Base-by-base conservation (phyloP, 2,797 vertebrate genomes). In the Ceryle rudis region DNA sequence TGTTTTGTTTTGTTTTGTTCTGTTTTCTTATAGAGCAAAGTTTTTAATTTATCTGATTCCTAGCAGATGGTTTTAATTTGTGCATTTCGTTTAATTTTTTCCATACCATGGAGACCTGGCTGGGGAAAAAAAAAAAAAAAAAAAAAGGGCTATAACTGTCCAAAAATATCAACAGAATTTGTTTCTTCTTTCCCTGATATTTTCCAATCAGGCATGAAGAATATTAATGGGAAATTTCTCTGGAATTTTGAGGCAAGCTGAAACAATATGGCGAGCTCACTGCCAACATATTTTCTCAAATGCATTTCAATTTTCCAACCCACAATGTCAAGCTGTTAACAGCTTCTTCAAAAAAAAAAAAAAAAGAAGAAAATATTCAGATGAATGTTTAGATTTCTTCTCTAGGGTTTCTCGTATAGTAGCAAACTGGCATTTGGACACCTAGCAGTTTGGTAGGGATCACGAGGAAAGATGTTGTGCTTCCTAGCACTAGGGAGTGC, bases 241-340 rank as follows among this genome's bases (percentile, higher is more conserved):
- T 62, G 81, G 79, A 69, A 86, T 87, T 92, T 78, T 46, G 16
- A 33, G 72, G 75, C 75, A 92, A 92, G 81, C 37, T 94, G 84
- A 80, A 89, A 96, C 78, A 92, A 94, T 83, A 74, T 9, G 31
- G 5, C 47, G 41, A 85, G 31, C 52, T 92, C 71, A 31, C 29
- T 93, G 92, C 92, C 86, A 94, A 91, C 49, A 51, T 87, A 62
- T 81, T 95, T 95, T 96, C 86, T 91, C 49, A 85, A 93, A 86
- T 25, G 46, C 22, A 71, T 78, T 89, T 94, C 17, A 42, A 35
- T 74, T 92, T 90, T 77, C 75, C 81, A 82, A 15, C 41, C 44
- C 2, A 0, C 81, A 92, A 42, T 20, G 44, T 67, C 86, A 95
- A 77, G 52, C 28, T 62, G 78, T 25, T 85, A 91, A 92, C 28